Evolutionary conservation across 1,140 invertebrate genomes (phyloP).

Genomic region (Manduca sexta): DNA sequence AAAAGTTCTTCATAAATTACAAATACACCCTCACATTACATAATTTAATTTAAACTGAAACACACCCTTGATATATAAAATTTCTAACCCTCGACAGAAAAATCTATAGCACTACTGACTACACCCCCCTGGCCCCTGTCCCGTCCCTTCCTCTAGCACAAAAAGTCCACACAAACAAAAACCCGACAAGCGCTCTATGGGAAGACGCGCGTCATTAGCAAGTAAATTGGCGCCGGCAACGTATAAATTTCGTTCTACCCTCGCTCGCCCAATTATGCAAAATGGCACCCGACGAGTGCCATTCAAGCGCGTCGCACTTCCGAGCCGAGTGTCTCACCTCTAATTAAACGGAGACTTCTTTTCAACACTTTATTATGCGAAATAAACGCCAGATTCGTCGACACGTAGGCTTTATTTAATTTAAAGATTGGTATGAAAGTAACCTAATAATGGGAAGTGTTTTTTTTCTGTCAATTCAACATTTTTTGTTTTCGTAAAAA

Average conservation of each 20-base stretch:
- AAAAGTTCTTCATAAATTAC: too few species aligned
- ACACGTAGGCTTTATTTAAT: conserved; percentile 45
- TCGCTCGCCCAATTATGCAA: conserved; percentile 68
- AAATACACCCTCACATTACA: too few species aligned
- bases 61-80: too few species aligned
- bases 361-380: conserved; percentile 68
- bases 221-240: conserved; percentile 63
- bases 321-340: conserved; percentile 60
- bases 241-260: conserved; percentile 67
- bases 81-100: too few species aligned
- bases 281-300: conserved; percentile 65
- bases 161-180: conserved; percentile 28
- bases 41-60: not conserved
- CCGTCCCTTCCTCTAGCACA: not conserved
- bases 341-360: conserved; percentile 70
- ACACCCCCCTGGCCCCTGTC: too few species aligned
- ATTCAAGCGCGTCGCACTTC: conserved; percentile 58
- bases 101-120: too few species aligned
- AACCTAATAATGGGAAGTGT: too few species aligned
- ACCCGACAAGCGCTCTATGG: conserved; percentile 41
- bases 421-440: too few species aligned
- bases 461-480: too few species aligned
- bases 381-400: conserved; percentile 58
- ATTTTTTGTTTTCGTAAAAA: too few species aligned
- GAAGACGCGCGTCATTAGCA: conserved; percentile 67